A percentile compares a stretch with the other conserved stretches of the same genome.
Evolutionary conservation across 2,888 invertebrate species (phyloP).

Genomic region (Trachelus troglodyta): DNA sequence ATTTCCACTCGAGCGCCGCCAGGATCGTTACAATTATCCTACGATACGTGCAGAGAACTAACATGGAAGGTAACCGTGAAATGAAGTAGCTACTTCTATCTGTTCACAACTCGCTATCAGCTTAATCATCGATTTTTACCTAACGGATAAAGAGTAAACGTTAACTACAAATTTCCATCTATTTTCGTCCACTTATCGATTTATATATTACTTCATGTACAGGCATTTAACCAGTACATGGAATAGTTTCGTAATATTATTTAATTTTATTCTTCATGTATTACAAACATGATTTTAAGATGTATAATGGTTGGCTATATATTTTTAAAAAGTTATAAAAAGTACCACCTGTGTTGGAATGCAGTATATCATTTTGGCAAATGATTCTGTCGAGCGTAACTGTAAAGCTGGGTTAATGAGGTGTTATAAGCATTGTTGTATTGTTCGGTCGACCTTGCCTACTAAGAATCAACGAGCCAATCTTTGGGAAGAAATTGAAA

Average conservation of each 20-base stretch:
- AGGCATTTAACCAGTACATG: neutral
- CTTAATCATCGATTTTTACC: neutral
- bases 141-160: neutral
- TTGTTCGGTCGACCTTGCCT: neutral
- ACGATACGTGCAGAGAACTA: neutral
- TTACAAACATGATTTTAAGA: too few relatives aligned
- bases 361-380: neutral
- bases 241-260: too few relatives aligned
- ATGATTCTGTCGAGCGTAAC: too few relatives aligned
- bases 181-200: neutral
- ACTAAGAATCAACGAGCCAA: neutral
- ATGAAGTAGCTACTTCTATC: neutral
- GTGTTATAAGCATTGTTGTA: neutral
- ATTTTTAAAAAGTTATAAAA: neutral
- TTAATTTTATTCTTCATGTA: too few relatives aligned
- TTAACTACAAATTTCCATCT: neutral
- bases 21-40: neutral
- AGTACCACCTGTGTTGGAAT: neutral
- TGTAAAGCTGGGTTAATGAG: too few relatives aligned
- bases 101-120: neutral
- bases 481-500: neutral
- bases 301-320: neutral
- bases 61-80: neutral
- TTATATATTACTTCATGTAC: neutral
- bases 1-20: neutral